Evolutionary conservation across 2,888 invertebrate genomes (phyloP), one percentile per base, ranked within the genome.

Genomic region (Drosophila trichaetosa): DNA sequence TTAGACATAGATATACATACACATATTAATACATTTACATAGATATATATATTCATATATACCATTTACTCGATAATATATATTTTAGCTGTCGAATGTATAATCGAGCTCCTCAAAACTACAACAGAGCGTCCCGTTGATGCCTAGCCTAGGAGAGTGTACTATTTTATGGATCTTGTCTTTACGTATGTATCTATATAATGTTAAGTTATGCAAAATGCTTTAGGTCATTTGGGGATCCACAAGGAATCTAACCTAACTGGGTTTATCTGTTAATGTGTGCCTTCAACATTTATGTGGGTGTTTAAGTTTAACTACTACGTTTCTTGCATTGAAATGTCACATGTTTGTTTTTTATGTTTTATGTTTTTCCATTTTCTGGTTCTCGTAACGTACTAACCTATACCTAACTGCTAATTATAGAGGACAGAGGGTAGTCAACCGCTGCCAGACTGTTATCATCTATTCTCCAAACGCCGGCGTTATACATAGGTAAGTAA

Each of bases 311-410:
- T 69, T 61, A 76, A 73, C 75, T 69, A 60, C 80, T 82, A 79
- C 59, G 29, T 58, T 80, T 72, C 59, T 87, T 87, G 89, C 87
- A 88, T 88, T 86, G 82, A 88, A 87, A 80, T 80, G 89, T 87
- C 87, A 86, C 87, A 82, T 82, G 60, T 78, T 66, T 76, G 27
- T 57, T 75, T 76, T 72, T 33, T 60, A 4, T 52, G 1, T 49
- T 21, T 54, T 42, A 4, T 52, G 0, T 49, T 21, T 27, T 54
- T 42, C 24, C 40, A 5, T 11, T 24, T 49, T 29, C 24, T 56
- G 21, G 4, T 54, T 42, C 36, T 56, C 36, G 42, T 60, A 77
- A 73, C 65, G 27, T 51, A 51, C 73, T 78, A 70, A 67, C 70
- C 74, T 70, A 74, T 11, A 36, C 46, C 59, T 75, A 75, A 24